Evolutionary conservation across 2,113 vertebrate genomes (phyloP).

Genomic region (Eptesicus fuscus): DNA sequence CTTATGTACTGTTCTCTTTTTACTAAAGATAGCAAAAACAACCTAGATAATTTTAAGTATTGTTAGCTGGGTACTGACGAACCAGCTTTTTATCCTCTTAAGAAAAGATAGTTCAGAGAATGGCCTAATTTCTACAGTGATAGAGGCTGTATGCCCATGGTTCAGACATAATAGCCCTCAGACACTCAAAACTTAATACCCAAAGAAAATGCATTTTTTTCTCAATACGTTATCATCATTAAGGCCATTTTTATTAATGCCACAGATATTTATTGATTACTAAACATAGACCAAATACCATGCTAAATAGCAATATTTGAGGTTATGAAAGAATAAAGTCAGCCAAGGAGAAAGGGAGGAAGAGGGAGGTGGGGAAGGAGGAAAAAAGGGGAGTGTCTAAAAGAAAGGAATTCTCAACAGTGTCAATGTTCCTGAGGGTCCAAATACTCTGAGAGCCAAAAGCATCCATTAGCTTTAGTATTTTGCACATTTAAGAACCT

Average conservation of each 20-base stretch:
- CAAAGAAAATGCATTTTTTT: neutral
- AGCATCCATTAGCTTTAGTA: neutral
- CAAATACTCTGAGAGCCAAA: neutral
- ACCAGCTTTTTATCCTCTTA: neutral
- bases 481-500: neutral
- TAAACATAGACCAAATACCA: neutral
- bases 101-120: neutral
- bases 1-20: neutral
- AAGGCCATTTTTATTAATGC: neutral
- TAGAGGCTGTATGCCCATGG: neutral
- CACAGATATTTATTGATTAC: neutral
- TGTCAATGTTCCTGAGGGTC: neutral
- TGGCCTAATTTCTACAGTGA: neutral
- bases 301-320: neutral
- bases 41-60: neutral
- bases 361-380: neutral
- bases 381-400: neutral
- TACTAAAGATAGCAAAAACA: slow-evolving; percentile 1
- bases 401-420: neutral
- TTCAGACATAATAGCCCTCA: neutral
- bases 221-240: neutral
- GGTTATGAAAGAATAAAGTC: neutral
- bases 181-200: neutral
- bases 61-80: neutral
- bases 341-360: neutral